Evolutionary conservation across 2,113 vertebrate genomes (phyloP).

Genomic region (Oreochromis tanganicae): DNA sequence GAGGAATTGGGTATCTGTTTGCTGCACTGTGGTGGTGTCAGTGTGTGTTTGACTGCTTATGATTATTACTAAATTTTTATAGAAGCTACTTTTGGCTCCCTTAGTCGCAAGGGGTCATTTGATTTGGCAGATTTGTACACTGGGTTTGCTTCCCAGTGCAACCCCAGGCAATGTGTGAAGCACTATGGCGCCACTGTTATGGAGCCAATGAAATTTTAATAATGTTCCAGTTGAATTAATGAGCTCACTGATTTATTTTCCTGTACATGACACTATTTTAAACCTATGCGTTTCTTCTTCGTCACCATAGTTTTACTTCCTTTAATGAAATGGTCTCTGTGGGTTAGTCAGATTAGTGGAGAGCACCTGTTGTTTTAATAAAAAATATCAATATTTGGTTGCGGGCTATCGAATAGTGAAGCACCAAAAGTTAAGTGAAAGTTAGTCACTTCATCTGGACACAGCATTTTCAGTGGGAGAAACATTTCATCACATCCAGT

Average conservation of each 20-base stretch:
- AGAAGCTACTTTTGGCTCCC: neutral
- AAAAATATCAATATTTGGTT: neutral
- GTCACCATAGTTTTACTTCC: neutral
- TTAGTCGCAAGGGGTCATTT: neutral
- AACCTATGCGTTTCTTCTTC: neutral
- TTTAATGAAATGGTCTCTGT: neutral
- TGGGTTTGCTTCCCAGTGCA: neutral
- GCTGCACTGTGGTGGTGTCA: neutral
- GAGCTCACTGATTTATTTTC: neutral
- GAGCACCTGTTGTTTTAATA: neutral
- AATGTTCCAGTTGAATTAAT: neutral
- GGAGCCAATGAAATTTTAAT: neutral
- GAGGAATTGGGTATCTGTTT: neutral
- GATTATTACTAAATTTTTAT: neutral
- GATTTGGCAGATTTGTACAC: neutral
- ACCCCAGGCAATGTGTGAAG: neutral
- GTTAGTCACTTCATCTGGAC: neutral
- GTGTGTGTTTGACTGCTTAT: neutral
- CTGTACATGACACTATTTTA: neutral
- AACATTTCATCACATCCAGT: neutral
- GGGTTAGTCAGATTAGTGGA: neutral
- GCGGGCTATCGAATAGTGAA: fast-evolving
- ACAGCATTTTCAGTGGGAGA: neutral
- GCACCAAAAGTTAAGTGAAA: neutral
- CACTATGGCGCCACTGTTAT: neutral